Evolutionary conservation across 2,113 vertebrate species (phyloP).

Genomic region (Hydropotes inermis): DNA sequence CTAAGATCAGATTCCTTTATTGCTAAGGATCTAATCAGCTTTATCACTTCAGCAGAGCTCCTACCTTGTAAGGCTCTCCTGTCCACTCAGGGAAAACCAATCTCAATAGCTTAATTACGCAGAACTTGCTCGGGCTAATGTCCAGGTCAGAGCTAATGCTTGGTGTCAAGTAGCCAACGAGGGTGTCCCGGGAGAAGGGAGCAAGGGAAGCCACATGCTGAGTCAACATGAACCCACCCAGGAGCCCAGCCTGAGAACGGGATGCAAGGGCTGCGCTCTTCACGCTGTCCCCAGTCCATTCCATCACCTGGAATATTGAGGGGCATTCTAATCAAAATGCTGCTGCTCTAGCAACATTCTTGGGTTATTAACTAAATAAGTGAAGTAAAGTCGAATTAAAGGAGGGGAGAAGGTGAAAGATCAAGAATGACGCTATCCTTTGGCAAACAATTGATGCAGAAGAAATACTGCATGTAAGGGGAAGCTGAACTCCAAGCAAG

Average conservation of each 20-base stretch:
- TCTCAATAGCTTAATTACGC: constrained; percentile 57
- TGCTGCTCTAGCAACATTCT: constrained; percentile 60
- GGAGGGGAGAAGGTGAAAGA: background rate
- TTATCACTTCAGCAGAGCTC: constrained; percentile 57
- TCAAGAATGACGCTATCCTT: background rate
- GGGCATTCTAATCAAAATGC: constrained; percentile 64
- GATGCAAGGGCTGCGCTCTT: background rate
- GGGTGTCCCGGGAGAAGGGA: constrained; percentile 30
- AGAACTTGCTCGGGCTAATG: constrained; percentile 55
- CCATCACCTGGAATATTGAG: constrained; percentile 64
- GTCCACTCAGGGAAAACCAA: constrained; percentile 55
- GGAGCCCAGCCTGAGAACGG: background rate
- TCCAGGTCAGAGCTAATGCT: constrained; percentile 57
- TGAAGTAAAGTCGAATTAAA: constrained; percentile 56
- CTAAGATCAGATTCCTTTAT: constrained; percentile 49
- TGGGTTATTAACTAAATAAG: constrained; percentile 71
- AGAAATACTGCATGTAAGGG: background rate
- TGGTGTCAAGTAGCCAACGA: constrained; percentile 34
- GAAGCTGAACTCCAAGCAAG: background rate
- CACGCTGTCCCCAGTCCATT: constrained; percentile 24
- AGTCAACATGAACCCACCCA: background rate
- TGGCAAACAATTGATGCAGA: background rate
- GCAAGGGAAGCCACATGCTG: background rate
- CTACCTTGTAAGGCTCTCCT: constrained; percentile 63
- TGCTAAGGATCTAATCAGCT: constrained; percentile 62